Evolutionary conservation across 2,888 invertebrate genomes (phyloP), one percentile per base, ranked within the genome.

Genomic region (Syritta pipiens): DNA sequence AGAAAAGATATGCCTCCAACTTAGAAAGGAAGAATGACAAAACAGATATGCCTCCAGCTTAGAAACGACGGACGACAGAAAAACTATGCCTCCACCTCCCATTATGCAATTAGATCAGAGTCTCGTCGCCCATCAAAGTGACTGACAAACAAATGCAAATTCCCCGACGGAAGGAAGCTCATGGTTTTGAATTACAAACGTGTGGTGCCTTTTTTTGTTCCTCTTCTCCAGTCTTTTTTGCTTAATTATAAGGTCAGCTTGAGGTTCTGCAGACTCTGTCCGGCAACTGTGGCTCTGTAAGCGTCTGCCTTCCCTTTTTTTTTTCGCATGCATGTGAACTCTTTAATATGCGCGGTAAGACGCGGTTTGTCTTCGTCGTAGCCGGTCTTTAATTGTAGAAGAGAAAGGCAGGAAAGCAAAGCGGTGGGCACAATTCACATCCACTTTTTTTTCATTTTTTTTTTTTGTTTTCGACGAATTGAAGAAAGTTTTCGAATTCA

Each of bases 111-210:
- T 77, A 67, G 77, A 72, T 71, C 77, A 72, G 71, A 19, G 9
- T 57, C 51, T 37, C 17, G 32, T n/a, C n/a, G 10, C 10, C 9
- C 19, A 37, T 20, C n/a, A 1, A 51, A 46, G 10, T 20, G 17
- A 63, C 49, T 14, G 48, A 44, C 48, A 69, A 59, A 22, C 62
- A 12, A 57, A 59, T 71, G 71, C 51, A 51, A 51, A 63, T 35
- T 22, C 4, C 60, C 42, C 22, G 17, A 14, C 72, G 65, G 77
- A 77, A 72, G 77, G 72, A 67, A 77, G 60, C 48, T 72, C 59
- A 60, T 77, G 77, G 77, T 65, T 77, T 65, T 53, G 72, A 65
- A 77, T 77, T 77, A 48, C 71, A 69, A 67, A 68, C n/a, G n/a
- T n/a, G n/a, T n/a, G n/a, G n/a, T n/a, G n/a, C n/a, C n/a, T n/a